Evolutionary conservation across 1,140 invertebrate species (phyloP), one percentile per base, ranked within the genome.

Genomic region (Sycophila sp.): DNA sequence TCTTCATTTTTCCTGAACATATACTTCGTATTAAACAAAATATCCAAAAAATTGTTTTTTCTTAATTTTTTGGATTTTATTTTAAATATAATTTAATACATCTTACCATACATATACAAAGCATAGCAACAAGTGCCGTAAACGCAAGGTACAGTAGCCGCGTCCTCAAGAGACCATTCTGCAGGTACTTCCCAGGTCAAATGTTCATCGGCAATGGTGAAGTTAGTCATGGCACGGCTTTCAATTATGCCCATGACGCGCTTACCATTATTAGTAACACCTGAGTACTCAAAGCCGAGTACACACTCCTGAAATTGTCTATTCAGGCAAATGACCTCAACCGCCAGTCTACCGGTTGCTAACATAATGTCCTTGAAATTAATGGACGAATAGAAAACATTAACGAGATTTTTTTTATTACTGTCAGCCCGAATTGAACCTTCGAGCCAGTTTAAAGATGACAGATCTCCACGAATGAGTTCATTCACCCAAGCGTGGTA

Each of bases 111-210:
- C 1, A 78, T 36, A 36, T 90, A 86, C 65, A 98, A 87, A 11
- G 94, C 92, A 80, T 94, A 95, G 73, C 94, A 93, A 2, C 91
- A 94, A 0, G 95, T 97, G 49, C 89, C 88, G 78, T 97, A 98
- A 7, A 93, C 93, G 1, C 92, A 91, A 4, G 96, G 96, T 0
- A 98, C 89, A 0, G 95, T 95, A 0, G 94, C 93, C 1, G 96
- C 96, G 47, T 98, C 93, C 78, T 94, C 91, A 28, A 98, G 83
- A 1, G 88, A 89, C 96, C 95, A 97, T 5, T 89, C 77, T 0
- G 94, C 89, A 3, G 96, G 96, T 24, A 98, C 87, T 2, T 89
- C 77, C 94, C 94, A 97, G n/a, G 90, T 76, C 2, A 94, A 87
- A 8, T 84, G 78, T 42, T 85, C 83, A 76, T 94, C 90, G 7